phyloP scores from a whole-genome alignment of 2,113 vertebrate species.

The Astur gentilis region DNA sequence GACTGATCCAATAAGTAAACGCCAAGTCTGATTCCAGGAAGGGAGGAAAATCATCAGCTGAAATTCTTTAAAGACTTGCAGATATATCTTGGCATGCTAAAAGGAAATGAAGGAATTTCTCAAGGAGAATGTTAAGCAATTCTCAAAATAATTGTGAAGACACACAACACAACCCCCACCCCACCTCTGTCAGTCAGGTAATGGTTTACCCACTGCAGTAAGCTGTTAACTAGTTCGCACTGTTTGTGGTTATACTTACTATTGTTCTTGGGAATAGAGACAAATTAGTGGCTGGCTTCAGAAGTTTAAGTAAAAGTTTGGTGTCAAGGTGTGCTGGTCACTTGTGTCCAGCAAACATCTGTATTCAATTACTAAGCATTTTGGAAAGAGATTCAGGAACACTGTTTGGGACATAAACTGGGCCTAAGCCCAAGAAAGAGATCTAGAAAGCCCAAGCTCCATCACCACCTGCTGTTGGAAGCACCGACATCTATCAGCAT shows the following conservation, averaged over 20 bases:
- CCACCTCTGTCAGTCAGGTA: background rate
- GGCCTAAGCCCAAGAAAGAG: background rate
- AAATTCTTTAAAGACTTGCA: constrained; percentile 44
- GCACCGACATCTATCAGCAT: background rate
- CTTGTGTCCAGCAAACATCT: background rate
- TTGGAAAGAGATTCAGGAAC: background rate
- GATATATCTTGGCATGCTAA: constrained; percentile 9
- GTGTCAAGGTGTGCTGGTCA: background rate
- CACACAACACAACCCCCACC: background rate
- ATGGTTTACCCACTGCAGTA: background rate
- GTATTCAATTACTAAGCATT: background rate
- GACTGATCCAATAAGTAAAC: background rate
- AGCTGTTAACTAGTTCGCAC: background rate
- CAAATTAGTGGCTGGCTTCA: background rate
- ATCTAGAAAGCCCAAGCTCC: background rate
- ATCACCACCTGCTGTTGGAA: background rate
- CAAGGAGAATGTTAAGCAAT: background rate
- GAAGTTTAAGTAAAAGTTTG: background rate
- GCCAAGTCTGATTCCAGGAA: constrained; percentile 5
- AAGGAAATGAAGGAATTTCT: constrained; percentile 8
- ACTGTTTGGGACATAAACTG: background rate
- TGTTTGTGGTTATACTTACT: background rate
- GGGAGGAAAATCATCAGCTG: constrained; percentile 30
- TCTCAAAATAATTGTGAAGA: constrained; percentile 4
- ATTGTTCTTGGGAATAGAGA: background rate